These are phyloP conservation scores for Alosa sapidissima DNA, from an alignment of 2,797 vertebrate species.

Conservation along the genomic window DNA sequence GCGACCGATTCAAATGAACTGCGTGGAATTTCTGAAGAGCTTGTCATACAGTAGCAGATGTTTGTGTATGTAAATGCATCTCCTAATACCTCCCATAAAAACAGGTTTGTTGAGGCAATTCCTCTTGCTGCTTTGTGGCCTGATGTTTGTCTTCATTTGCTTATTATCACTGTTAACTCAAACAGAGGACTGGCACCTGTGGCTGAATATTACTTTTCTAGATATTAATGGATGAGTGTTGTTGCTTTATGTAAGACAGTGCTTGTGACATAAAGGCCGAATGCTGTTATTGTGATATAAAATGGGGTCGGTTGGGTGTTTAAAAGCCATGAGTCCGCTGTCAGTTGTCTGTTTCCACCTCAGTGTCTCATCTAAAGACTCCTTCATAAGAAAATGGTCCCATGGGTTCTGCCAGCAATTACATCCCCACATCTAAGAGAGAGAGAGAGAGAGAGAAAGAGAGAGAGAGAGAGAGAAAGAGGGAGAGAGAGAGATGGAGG, in stretches of 20 bases:
- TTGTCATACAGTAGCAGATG: background rate
- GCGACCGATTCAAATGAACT: background rate
- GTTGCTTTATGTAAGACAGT: no score
- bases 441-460: slow-evolving; percentile 9
- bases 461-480: slow-evolving; percentile 18
- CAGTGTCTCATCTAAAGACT: slow-evolving; percentile 46
- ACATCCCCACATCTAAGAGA: slow-evolving; percentile 19
- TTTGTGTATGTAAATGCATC: background rate
- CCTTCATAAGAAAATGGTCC: slow-evolving; percentile 36
- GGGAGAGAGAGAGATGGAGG: background rate
- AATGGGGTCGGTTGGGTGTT: background rate
- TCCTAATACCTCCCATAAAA: background rate
- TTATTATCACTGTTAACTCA: background rate
- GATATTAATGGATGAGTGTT: background rate
- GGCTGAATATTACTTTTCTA: background rate
- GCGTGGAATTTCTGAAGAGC: background rate
- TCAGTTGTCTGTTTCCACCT: slow-evolving; percentile 34
- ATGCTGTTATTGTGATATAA: background rate
- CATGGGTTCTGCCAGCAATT: slow-evolving; percentile 41
- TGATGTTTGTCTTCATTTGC: background rate
- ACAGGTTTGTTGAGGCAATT: background rate
- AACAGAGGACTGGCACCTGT: background rate
- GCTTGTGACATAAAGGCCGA: background rate
- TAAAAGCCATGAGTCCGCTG: background rate
- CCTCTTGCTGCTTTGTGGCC: background rate